Conservation (phyloP, 2,888 invertebrate species). For the Argyresthia albistria region DNA sequence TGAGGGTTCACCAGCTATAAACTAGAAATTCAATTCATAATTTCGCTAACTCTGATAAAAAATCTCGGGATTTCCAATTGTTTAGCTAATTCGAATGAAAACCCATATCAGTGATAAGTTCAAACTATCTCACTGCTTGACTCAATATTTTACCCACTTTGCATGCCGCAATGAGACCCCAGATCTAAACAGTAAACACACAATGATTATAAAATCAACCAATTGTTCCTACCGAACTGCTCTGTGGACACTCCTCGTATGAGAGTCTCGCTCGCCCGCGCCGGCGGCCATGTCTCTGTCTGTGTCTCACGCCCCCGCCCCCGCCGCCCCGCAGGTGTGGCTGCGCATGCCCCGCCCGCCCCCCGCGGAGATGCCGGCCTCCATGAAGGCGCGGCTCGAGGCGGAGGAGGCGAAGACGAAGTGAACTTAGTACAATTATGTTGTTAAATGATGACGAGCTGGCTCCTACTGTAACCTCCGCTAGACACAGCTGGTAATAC, state of each 20-base stretch:
- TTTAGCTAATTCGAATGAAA: too few relatives aligned
- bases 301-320: neutral
- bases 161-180: too few relatives aligned
- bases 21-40: too few relatives aligned
- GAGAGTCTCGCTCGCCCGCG: neutral
- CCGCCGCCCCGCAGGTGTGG: slow-evolving; percentile 55
- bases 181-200: too few relatives aligned
- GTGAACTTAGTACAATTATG: slow-evolving; percentile 22
- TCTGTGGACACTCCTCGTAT: slow-evolving; percentile 28
- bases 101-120: too few relatives aligned
- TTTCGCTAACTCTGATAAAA: too few relatives aligned
- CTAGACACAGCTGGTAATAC: too few relatives aligned
- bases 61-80: too few relatives aligned
- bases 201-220: slow-evolving; percentile 44
- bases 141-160: neutral
- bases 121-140: too few relatives aligned
- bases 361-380: slow-evolving; percentile 96
- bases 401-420: slow-evolving; percentile 51
- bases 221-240: slow-evolving; percentile 57
- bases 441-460: too few relatives aligned
- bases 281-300: slow-evolving; percentile 7
- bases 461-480: too few relatives aligned
- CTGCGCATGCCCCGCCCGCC: slow-evolving; percentile 94
- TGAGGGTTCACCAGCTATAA: too few relatives aligned
- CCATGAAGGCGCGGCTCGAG: slow-evolving; percentile 81